phyloP scores from a whole-genome alignment of 2,797 vertebrate genomes.

The Sylvia borin region DNA sequence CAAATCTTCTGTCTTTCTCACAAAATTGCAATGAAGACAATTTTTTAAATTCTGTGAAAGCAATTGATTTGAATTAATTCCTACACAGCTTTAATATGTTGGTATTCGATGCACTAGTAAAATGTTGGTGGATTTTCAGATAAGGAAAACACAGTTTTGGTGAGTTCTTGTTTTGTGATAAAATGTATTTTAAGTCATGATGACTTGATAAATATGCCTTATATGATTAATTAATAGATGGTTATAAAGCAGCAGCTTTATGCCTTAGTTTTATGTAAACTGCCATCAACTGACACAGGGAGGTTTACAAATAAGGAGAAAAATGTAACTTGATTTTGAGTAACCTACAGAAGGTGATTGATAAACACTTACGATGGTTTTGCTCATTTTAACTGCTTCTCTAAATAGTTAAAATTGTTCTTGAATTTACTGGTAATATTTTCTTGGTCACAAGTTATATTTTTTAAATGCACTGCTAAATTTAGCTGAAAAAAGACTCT shows the following conservation, averaged over 20 bases:
- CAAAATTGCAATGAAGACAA: not conserved
- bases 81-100: not conserved
- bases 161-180: slow-evolving; percentile 5
- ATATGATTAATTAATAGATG: not conserved
- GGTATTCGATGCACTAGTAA: not conserved
- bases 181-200: not conserved
- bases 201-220: not conserved
- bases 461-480: not conserved
- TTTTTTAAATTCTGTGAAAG: not conserved
- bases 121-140: slow-evolving; percentile 7
- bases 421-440: not conserved
- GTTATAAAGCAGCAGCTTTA: not conserved
- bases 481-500: not conserved
- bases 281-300: not conserved
- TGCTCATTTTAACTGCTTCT: not conserved
- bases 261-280: not conserved
- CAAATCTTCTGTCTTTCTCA: not conserved
- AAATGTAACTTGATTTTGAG: not conserved
- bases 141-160: not conserved
- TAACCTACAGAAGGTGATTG: not conserved
- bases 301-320: not conserved
- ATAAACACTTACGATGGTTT: not conserved
- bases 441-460: not conserved
- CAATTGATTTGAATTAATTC: not conserved
- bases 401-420: not conserved